Percentiles rank a stretch among this genome's conserved stretches.
phyloP scores from a whole-genome alignment of 64 coral and sea anemone species.

The Anthopleura sola region DNA sequence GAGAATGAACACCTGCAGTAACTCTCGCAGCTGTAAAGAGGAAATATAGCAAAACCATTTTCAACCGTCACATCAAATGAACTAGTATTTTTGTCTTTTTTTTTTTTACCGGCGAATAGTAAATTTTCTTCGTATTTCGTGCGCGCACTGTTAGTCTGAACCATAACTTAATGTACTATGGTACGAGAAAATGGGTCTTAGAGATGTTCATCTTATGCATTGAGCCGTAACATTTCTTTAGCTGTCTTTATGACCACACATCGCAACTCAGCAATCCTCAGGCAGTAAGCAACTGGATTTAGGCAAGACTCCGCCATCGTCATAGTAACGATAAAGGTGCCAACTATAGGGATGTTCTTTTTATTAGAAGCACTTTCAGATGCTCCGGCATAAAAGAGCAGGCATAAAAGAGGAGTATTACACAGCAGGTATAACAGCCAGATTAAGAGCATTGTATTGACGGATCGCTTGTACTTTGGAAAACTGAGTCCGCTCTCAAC shows the following conservation, averaged over 20 bases:
- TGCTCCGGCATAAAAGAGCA: background rate
- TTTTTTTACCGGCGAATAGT: no score
- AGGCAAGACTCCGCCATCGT: background rate
- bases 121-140: no score
- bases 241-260: background rate
- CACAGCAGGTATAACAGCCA: background rate
- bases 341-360: background rate
- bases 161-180: no score
- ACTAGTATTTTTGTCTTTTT: no score
- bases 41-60: no score
- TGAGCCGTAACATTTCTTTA: background rate
- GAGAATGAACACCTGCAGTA: no score
- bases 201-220: no score
- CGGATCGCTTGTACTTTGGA: background rate
- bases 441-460: background rate
- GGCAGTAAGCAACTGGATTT: background rate
- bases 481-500: background rate
- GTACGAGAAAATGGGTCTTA: no score
- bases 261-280: background rate
- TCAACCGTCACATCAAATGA: no score
- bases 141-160: no score
- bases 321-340: background rate
- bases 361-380: background rate
- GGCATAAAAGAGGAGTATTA: background rate
- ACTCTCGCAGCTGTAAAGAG: no score